Base-by-base conservation (phyloP, 2,888 invertebrate genomes). In the Amphipoea oculea region DNA sequence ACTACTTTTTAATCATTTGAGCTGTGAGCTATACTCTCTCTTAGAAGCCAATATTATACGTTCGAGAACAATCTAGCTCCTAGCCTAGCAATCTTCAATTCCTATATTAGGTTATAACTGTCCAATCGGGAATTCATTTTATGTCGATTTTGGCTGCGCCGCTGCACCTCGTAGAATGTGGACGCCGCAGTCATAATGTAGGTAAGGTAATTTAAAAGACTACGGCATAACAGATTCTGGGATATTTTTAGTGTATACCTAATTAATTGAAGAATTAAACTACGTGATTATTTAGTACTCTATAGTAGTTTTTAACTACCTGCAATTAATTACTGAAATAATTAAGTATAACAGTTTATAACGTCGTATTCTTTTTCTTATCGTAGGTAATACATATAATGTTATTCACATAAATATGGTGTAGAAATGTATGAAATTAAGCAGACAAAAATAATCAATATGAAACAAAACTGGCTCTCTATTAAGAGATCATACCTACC, bases 111-210 rank as follows among this genome's bases (percentile, higher is more conserved):
- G 4, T 17, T 29, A 54, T 68, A 76, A 83, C 74, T 77, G 81
- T 81, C 80, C 74, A 73, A 85, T 86, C 74, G 83, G 72, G 67
- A 83, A 86, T 88, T 86, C 79, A 89, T 86, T 86, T 82, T 76
- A 82, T 71, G 76, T 40, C 78, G 79, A 60, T 17, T 51, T 48
- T 68, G 51, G 70, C 79, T 72, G 76, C 72, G 67, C 65, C 9
- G 2, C 5, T 73, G 70, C 70, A 67, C 69, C 36, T 83, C 76
- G 75, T 84, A 83, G 80, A 78, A 48, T 29, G 36, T 71, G 57
- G 85, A 82, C 82, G 78, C n/a, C 84, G 77, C 79, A 83, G 77
- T 71, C 57, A 66, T 80, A 78, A 68, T 57, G 78, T 81, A 65
- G 20, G 11, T 14, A n/a, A 36, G 20, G 36, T 29, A 63, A 75